Conservation (phyloP, 2,113 vertebrate genomes). For the Arenaria interpres region DNA sequence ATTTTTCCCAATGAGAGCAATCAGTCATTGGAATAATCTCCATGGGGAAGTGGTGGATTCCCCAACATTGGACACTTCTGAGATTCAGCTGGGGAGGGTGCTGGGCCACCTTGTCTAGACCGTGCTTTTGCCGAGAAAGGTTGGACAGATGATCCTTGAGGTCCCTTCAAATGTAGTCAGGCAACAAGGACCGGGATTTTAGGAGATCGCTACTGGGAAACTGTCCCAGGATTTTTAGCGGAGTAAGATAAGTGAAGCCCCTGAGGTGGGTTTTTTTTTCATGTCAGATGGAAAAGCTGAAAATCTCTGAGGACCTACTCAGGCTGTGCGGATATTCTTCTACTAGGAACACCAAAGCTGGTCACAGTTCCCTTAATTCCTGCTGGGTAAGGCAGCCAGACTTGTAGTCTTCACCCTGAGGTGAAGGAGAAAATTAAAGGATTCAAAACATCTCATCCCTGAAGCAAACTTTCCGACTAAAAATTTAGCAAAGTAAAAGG, state of each 20-base stretch:
- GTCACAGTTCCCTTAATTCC: not conserved
- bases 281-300: not conserved
- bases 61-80: not conserved
- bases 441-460: not conserved
- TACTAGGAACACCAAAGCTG: accelerated
- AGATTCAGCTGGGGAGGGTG: not conserved
- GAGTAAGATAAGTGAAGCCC: not conserved
- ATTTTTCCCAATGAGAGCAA: not conserved
- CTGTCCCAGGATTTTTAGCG: not conserved
- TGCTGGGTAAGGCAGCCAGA: accelerated
- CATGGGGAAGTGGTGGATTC: not conserved
- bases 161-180: not conserved
- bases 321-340: not conserved
- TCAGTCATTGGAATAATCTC: not conserved
- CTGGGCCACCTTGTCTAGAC: not conserved
- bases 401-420: not conserved
- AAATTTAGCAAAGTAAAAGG: not conserved
- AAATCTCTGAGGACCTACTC: not conserved
- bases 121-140: not conserved
- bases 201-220: not conserved
- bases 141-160: not conserved
- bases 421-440: not conserved
- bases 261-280: not conserved
- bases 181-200: not conserved
- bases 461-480: not conserved